phyloP scores from a whole-genome alignment of 2,888 invertebrate genomes.

The Phaonia tiefii region DNA sequence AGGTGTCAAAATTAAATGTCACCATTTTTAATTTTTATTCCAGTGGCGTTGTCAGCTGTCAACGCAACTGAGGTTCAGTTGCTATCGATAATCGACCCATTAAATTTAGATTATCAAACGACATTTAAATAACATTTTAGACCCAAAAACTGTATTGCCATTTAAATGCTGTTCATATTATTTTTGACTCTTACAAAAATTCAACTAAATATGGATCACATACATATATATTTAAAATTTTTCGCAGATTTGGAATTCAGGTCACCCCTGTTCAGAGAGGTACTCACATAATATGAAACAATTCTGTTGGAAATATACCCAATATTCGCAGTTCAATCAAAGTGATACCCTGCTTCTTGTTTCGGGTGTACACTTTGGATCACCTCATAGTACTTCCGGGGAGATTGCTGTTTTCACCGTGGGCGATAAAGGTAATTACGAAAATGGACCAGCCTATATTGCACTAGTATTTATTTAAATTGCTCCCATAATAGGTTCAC shows the following conservation, averaged over 20 bases:
- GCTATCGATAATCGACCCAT: no score
- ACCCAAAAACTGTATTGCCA: no score
- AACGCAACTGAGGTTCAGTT: no score
- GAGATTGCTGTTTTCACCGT: slow-evolving; percentile 93
- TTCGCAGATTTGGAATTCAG: slow-evolving; percentile 87
- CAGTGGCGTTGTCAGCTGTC: no score
- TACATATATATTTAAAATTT: no score
- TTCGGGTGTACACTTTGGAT: slow-evolving; percentile 91
- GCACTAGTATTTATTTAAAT: slow-evolving; percentile 21
- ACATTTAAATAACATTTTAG: no score
- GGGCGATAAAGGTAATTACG: slow-evolving; percentile 82
- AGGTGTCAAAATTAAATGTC: no score
- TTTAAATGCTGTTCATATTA: no score
- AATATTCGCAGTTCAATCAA: slow-evolving; percentile 92
- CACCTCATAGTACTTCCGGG: slow-evolving; percentile 88
- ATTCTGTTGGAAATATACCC: slow-evolving; percentile 92
- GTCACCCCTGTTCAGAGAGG: slow-evolving; percentile 86
- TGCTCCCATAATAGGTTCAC: slow-evolving; percentile 83
- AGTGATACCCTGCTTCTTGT: slow-evolving; percentile 90
- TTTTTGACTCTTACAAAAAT: no score
- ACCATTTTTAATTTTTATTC: no score
- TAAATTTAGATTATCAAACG: no score
- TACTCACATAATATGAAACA: slow-evolving; percentile 89
- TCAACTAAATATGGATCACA: no score
- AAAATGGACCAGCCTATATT: background rate